Percentiles rank a stretch among this genome's conserved stretches.
Conservation (phyloP, 2,113 vertebrate genomes). For the Lophura nycthemera region DNA sequence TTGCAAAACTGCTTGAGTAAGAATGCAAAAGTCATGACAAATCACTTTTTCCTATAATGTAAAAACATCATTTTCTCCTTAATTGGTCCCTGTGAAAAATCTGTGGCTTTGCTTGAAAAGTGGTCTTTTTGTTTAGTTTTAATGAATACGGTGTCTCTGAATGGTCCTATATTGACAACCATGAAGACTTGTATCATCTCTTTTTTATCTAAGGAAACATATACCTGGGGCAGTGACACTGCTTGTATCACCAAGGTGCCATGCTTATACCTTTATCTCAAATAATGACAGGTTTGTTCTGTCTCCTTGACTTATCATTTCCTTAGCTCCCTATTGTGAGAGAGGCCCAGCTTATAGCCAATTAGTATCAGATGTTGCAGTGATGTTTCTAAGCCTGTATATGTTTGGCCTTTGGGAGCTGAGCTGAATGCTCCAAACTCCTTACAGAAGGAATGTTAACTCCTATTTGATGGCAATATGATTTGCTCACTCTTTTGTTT, state of each 20-base stretch:
- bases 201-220: background rate
- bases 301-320: slow-evolving; percentile 4
- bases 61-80: slow-evolving; percentile 28
- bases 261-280: background rate
- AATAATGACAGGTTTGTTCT: slow-evolving; percentile 19
- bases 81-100: slow-evolving; percentile 47
- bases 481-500: background rate
- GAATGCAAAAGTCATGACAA: slow-evolving; percentile 25
- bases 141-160: slow-evolving; percentile 20
- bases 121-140: slow-evolving; percentile 18
- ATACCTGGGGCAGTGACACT: background rate
- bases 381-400: background rate
- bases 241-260: background rate
- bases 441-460: background rate
- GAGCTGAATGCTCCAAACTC: background rate
- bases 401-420: background rate
- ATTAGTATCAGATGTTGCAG: slow-evolving; percentile 32
- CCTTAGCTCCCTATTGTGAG: background rate
- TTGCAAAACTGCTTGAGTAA: slow-evolving; percentile 38
- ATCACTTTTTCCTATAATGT: slow-evolving; percentile 6
- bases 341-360: slow-evolving; percentile 1
- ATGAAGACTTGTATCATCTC: background rate
- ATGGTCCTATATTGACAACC: background rate
- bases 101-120: background rate
- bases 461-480: background rate